Evolutionary conservation across 2,888 invertebrate species (phyloP).

Genomic region (Apocheima hispidaria): DNA sequence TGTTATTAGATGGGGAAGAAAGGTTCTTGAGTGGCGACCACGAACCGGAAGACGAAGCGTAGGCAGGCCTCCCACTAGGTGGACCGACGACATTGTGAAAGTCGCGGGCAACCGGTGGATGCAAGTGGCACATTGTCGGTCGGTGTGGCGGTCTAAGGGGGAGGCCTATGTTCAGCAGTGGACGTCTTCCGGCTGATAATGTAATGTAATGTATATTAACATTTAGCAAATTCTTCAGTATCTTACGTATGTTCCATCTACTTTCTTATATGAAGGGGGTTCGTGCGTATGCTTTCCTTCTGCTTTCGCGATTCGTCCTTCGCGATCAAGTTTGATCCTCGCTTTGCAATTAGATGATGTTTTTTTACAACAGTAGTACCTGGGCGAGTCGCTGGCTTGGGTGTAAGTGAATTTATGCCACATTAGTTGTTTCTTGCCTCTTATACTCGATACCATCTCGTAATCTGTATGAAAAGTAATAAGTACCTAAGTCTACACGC

Average conservation of each 20-base stretch:
- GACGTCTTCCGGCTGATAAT: too few species aligned
- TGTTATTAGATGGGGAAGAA: not conserved
- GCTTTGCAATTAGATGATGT: slow-evolving; percentile 14
- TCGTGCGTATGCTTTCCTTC: not conserved
- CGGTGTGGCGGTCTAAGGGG: too few species aligned
- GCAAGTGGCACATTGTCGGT: too few species aligned
- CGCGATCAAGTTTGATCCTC: not conserved
- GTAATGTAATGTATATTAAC: not conserved
- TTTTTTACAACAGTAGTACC: slow-evolving; percentile 3
- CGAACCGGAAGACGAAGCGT: too few species aligned
- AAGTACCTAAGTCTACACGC: too few species aligned
- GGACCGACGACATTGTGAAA: too few species aligned
- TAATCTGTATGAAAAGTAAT: too few species aligned
- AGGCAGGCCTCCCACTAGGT: too few species aligned
- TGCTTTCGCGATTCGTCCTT: not conserved
- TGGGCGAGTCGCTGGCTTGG: slow-evolving; percentile 12
- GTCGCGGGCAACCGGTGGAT: too few species aligned
- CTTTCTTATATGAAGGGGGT: not conserved
- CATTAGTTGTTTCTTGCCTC: slow-evolving; percentile 49
- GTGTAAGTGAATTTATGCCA: slow-evolving; percentile 51
- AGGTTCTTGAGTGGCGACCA: too few species aligned
- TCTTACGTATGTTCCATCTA: not conserved
- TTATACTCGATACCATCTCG: slow-evolving; percentile 47
- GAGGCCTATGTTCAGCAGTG: too few species aligned
- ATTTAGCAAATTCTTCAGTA: not conserved